Evolutionary conservation across 1,140 invertebrate species (phyloP), one percentile per base, ranked within the genome.

Genomic region (Bombus haemorrhoidalis): DNA sequence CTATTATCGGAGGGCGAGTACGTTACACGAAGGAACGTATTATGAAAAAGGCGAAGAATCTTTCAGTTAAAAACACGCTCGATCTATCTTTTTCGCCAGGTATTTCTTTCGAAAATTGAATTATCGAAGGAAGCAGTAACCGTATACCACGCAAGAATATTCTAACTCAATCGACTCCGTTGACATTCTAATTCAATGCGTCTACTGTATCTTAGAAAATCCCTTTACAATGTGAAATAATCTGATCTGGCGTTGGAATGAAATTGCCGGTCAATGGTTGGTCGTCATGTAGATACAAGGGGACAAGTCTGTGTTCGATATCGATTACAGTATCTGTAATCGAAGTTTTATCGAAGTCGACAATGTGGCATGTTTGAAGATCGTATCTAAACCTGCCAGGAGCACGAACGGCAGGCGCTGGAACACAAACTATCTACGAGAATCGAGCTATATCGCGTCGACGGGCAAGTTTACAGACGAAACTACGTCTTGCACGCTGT

Each of bases 391-490:
- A 77, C 57, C 84, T 83, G 79, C 81, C 88, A 82, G 53, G 37
- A 64, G 80, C 87, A 83, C 53, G 76, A 28, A 71, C 57, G 62
- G 22, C 47, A 64, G 84, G 80, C 74, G 79, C 12, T 86, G 75
- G 77, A 80, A 80, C 83, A 74, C 79, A 43, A 86, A 86, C 64
- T 81, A 80, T 89, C 80, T 83, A 43, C n/a, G 62, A 47, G 72
- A 86, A 86, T 89, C 79, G 39, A 81, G 69, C 74, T 62, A 22
- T 66, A 86, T 43, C 12, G 57, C 39, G 72, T 62, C 71, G 81
- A 86, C 74, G 81, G 22, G 43, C 80, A 81, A 89, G 75, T 89
- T 89, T 89, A 69, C 85, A 82, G 62, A 86, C 78, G 83, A 81
- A 81, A 85, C 78, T 85, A 85, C 78, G 80, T 83, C 76, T 74